Conservation (phyloP, 64 coral and sea anemone species). For the Anthopleura sola region DNA sequence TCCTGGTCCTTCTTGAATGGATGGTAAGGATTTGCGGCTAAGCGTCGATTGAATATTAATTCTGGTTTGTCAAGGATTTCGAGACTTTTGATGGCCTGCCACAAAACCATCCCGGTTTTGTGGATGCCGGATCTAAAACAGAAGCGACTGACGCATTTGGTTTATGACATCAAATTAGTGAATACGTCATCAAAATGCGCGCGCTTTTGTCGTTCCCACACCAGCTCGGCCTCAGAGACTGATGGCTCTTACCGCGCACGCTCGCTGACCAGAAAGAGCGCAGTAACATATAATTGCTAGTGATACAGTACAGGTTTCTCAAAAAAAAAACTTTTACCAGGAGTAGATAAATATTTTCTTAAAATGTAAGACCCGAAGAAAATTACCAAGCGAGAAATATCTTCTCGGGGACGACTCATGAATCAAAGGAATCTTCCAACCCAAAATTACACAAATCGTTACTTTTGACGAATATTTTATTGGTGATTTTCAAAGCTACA, state of each 20-base stretch:
- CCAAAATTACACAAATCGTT: too few species aligned
- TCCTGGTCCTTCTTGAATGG: constrained; percentile 43
- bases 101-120: constrained; percentile 10
- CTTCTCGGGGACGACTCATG: neutral
- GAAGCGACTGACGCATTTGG: neutral
- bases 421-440: neutral
- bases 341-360: too few species aligned
- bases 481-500: too few species aligned
- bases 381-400: too few species aligned
- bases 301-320: too few species aligned
- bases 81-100: constrained; percentile 53
- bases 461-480: too few species aligned
- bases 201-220: constrained; percentile 3
- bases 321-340: too few species aligned
- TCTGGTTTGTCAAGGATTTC: constrained; percentile 85
- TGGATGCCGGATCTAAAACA: neutral
- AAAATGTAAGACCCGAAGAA: too few species aligned
- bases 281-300: neutral
- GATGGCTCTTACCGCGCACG: too few species aligned
- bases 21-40: constrained; percentile 53
- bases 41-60: constrained; percentile 55
- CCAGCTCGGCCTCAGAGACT: neutral
- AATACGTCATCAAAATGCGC: constrained; percentile 2
- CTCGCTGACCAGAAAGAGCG: neutral
- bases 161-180: constrained; percentile 47